Conservation (phyloP, 1,140 invertebrate genomes). For the Ooceraea biroi region DNA sequence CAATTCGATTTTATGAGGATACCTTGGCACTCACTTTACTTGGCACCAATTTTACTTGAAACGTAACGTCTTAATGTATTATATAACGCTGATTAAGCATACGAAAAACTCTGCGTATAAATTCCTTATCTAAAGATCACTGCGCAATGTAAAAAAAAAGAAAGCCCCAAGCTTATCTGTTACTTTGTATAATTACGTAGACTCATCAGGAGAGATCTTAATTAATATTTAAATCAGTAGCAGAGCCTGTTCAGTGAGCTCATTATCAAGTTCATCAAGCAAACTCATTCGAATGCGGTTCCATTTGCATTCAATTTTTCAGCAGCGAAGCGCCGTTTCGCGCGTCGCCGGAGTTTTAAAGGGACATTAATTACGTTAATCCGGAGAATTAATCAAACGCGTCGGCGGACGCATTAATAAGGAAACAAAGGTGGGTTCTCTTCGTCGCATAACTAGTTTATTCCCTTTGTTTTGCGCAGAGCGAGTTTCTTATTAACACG, state of each 20-base stretch:
- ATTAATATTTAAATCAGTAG: conserved; percentile 38
- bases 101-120: not conserved
- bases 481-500: conserved; percentile 57
- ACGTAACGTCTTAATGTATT: too few species aligned
- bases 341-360: not conserved
- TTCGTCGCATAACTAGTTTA: conserved; percentile 27
- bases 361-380: conserved; percentile 35
- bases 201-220: not conserved
- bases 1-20: not conserved
- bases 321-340: not conserved
- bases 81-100: not conserved
- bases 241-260: conserved; percentile 3
- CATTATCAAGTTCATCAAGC: conserved; percentile 17
- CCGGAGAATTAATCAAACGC: conserved; percentile 45
- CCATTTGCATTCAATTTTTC: conserved; percentile 30
- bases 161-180: not conserved
- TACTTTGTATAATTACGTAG: not conserved
- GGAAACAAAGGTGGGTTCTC: conserved; percentile 48
- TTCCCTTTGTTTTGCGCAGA: conserved; percentile 56
- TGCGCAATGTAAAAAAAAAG: not conserved
- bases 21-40: too few species aligned
- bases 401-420: conserved; percentile 36
- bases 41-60: too few species aligned
- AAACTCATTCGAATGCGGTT: conserved; percentile 19
- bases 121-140: not conserved